Evolutionary conservation across 2,797 vertebrate genomes (phyloP).

Genomic region (Xerus rutilus): DNA sequence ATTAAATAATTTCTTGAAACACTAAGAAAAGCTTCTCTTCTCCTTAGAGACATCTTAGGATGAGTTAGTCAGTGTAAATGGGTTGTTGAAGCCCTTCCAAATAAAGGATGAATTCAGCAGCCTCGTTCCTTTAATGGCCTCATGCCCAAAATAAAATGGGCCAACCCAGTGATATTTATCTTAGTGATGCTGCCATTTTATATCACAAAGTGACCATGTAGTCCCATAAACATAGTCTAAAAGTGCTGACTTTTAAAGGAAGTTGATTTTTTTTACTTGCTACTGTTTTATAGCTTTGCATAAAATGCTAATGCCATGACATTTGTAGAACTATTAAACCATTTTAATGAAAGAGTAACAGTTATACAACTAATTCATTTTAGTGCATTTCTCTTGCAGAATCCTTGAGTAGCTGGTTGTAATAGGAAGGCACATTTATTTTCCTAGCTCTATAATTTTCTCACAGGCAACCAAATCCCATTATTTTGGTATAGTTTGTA

Average conservation of each 20-base stretch:
- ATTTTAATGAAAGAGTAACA: slow-evolving; percentile 79
- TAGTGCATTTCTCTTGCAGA: slow-evolving; percentile 57
- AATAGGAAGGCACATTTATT: slow-evolving; percentile 54
- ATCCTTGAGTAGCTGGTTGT: slow-evolving; percentile 73
- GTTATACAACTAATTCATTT: slow-evolving; percentile 77
- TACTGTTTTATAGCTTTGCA: slow-evolving; percentile 73
- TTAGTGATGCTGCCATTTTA: slow-evolving; percentile 51
- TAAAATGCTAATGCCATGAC: slow-evolving; percentile 84
- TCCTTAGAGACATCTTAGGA: slow-evolving; percentile 62
- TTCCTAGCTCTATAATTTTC: slow-evolving; percentile 60
- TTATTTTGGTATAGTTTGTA: slow-evolving; percentile 66
- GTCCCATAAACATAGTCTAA: slow-evolving; percentile 78
- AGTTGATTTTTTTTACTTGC: slow-evolving; percentile 74
- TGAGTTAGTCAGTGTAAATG: slow-evolving; percentile 79
- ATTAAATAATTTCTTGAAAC: slow-evolving; percentile 67
- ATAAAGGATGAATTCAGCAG: slow-evolving; percentile 59
- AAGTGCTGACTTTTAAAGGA: slow-evolving; percentile 83
- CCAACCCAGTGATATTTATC: slow-evolving; percentile 72
- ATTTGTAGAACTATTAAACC: slow-evolving; percentile 85
- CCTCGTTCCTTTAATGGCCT: slow-evolving; percentile 72
- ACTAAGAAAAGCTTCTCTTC: slow-evolving; percentile 38
- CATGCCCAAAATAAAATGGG: slow-evolving; percentile 70
- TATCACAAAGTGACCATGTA: slow-evolving; percentile 70
- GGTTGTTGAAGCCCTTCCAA: slow-evolving; percentile 78
- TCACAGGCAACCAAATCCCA: slow-evolving; percentile 19